Evolutionary conservation across 1,140 invertebrate genomes (phyloP).

Genomic region (Samia ricini): DNA sequence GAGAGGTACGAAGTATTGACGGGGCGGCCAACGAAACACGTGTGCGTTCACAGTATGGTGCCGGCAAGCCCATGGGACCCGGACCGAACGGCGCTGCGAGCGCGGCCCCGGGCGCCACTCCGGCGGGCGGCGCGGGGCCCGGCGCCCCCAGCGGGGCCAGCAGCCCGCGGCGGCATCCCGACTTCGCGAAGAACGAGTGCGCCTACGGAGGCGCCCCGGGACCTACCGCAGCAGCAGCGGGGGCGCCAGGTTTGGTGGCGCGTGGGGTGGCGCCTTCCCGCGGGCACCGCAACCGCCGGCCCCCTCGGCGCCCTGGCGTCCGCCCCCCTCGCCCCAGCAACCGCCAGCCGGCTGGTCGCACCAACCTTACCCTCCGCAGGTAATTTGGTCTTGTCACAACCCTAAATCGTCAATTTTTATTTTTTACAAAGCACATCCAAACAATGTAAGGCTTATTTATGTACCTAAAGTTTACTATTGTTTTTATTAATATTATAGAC

Average conservation of each 20-base stretch:
- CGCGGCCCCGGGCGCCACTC: slow-evolving; percentile 50
- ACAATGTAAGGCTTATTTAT: no score
- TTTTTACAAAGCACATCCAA: neutral
- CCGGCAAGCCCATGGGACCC: slow-evolving; percentile 36
- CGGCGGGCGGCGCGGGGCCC: slow-evolving; percentile 53
- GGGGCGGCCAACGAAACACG: neutral
- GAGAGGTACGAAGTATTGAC: neutral
- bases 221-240: slow-evolving; percentile 29
- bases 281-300: slow-evolving; percentile 41
- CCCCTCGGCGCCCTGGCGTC: slow-evolving; percentile 50
- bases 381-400: slow-evolving; percentile 11
- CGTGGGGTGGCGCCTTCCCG: slow-evolving; percentile 47
- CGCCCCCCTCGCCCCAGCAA: slow-evolving; percentile 44
- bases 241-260: slow-evolving; percentile 44
- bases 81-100: slow-evolving; percentile 50
- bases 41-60: slow-evolving; percentile 41
- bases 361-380: slow-evolving; percentile 58
- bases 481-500: slow-evolving; percentile 28
- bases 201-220: slow-evolving; percentile 75
- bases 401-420: no score
- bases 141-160: slow-evolving; percentile 77
- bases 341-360: slow-evolving; percentile 51
- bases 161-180: slow-evolving; percentile 88
- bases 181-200: slow-evolving; percentile 88
- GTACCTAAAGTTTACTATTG: neutral